A percentile compares a stretch with the other conserved stretches of the same genome.
Evolutionary conservation across 2,888 invertebrate species (phyloP).

Genomic region (Caenorhabditis uteleia): DNA sequence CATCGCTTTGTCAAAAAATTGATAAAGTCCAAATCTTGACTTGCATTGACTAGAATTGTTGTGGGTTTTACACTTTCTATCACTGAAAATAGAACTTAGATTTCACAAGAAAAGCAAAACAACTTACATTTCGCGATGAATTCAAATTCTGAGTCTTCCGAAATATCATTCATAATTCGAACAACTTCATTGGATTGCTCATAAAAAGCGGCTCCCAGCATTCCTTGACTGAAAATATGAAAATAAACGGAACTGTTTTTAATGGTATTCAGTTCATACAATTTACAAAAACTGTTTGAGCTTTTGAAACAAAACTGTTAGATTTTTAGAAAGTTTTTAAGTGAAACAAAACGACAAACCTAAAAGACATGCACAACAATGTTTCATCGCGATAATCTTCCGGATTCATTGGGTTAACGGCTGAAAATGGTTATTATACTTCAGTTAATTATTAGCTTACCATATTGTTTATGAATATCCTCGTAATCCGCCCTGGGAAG

Average conservation of each 20-base stretch:
- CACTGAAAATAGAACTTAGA: constrained; percentile 43
- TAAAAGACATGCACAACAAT: constrained; percentile 19
- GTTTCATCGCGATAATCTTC: constrained; percentile 22
- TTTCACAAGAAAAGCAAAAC: not conserved
- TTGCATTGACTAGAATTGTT: constrained; percentile 49
- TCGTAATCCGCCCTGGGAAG: constrained; percentile 7
- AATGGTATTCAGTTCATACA: no score
- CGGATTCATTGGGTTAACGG: constrained; percentile 10
- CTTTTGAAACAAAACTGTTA: not conserved
- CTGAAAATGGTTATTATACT: not conserved
- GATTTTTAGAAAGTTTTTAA: not conserved
- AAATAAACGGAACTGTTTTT: not conserved
- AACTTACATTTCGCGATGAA: constrained; percentile 42
- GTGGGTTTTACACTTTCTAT: constrained; percentile 56
- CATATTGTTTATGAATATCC: not conserved
- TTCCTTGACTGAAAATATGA: constrained; percentile 23
- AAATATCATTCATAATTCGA: constrained; percentile 51
- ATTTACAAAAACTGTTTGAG: not conserved
- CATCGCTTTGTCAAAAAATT: constrained; percentile 37
- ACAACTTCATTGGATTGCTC: constrained; percentile 37
- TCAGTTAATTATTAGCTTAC: not conserved
- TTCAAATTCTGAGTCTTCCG: constrained; percentile 54
- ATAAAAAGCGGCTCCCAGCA: constrained; percentile 47
- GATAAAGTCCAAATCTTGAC: constrained; percentile 53
- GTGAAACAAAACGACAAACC: not conserved